Evolutionary conservation across 1,140 invertebrate genomes (phyloP).

Genomic region (Dendroctonus ponderosae): DNA sequence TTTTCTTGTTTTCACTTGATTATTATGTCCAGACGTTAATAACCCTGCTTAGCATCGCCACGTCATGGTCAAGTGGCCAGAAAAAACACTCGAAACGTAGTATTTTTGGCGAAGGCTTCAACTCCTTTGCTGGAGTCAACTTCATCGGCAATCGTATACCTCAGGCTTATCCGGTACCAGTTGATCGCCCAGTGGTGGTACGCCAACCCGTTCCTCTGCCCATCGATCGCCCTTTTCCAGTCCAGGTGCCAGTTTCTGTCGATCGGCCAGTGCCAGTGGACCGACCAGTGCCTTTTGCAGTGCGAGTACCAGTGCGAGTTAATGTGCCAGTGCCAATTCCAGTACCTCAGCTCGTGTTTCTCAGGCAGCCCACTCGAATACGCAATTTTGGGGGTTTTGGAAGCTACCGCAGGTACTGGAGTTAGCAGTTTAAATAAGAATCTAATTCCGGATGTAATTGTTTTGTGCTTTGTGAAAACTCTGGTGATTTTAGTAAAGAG

Average conservation of each 20-base stretch:
- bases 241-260: conserved; percentile 14
- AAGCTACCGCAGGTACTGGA: background rate
- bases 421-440: background rate
- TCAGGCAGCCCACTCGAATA: conserved; percentile 21
- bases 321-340: conserved; percentile 18
- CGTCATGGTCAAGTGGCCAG: too few species aligned
- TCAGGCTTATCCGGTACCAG: conserved; percentile 13
- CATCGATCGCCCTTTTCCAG: conserved; percentile 24
- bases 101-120: too few species aligned
- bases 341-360: conserved; percentile 31
- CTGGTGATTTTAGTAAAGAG: too few species aligned
- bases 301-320: conserved; percentile 35
- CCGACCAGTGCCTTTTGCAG: conserved; percentile 42
- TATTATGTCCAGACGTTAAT: too few species aligned
- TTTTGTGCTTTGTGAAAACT: too few species aligned
- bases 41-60: too few species aligned
- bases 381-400: background rate
- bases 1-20: too few species aligned
- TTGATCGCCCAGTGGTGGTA: conserved; percentile 20
- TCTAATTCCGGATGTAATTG: too few species aligned
- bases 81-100: too few species aligned
- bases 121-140: too few species aligned
- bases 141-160: too few species aligned
- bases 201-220: conserved; percentile 42
- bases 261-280: conserved; percentile 3